Evolutionary conservation across 2,797 vertebrate genomes (phyloP).

Genomic region (Hypotaenidia okinawae): DNA sequence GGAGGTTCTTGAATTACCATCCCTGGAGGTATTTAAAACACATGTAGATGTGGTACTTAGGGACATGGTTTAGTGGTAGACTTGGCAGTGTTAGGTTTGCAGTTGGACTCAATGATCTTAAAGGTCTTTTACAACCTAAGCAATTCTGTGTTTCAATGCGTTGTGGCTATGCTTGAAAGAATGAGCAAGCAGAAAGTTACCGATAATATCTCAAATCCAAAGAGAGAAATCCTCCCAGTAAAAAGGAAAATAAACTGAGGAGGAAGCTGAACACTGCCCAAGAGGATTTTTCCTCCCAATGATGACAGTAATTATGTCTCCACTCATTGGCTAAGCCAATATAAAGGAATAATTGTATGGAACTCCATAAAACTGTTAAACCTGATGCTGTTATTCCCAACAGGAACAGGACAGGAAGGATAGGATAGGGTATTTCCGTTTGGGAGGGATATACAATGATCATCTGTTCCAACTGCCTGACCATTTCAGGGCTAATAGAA

Average conservation of each 20-base stretch:
- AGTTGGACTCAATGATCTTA: too few relatives aligned
- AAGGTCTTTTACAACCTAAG: too few relatives aligned
- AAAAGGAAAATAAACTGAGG: background rate
- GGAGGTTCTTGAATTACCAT: too few relatives aligned
- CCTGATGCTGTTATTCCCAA: fast-evolving
- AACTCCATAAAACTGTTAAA: background rate
- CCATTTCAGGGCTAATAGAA: background rate
- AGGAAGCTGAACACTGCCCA: background rate
- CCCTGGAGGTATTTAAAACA: too few relatives aligned
- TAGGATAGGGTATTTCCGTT: background rate
- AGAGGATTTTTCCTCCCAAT: background rate
- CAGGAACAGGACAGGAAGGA: background rate
- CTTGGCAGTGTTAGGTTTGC: too few relatives aligned
- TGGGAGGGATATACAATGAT: background rate
- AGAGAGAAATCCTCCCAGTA: background rate
- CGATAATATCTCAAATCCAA: background rate
- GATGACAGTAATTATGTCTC: background rate
- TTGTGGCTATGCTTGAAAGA: background rate
- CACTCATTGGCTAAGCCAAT: background rate
- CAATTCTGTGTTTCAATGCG: background rate
- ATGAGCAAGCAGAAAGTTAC: background rate
- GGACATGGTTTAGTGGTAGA: too few relatives aligned
- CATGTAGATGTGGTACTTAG: too few relatives aligned
- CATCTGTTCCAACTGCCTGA: background rate
- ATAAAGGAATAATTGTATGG: background rate